A percentile compares a stretch with the other conserved stretches of the same genome.
phyloP scores from a whole-genome alignment of 2,888 invertebrate species.

The Cryptosula pallasiana region DNA sequence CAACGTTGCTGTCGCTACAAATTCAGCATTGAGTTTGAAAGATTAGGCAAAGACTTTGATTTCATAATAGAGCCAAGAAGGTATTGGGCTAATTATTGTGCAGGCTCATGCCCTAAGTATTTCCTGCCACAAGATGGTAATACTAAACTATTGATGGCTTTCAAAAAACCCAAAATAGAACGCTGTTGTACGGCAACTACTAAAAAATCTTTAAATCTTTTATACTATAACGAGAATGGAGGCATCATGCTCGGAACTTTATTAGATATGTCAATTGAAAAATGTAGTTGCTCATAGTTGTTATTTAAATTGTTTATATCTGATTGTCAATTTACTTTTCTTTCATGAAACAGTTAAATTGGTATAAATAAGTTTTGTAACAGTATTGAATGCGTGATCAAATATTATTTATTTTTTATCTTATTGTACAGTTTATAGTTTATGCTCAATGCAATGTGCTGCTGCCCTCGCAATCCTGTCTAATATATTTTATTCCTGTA shows the following conservation, averaged over 20 bases:
- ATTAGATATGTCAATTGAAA: slow-evolving; percentile 89
- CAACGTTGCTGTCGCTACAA: slow-evolving; percentile 89
- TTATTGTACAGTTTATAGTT: not conserved
- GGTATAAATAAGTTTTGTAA: not conserved
- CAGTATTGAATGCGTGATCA: not conserved
- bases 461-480: not conserved
- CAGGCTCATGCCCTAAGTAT: slow-evolving; percentile 80
- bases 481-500: not conserved
- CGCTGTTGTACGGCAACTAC: slow-evolving; percentile 82
- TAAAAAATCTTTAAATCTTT: slow-evolving; percentile 75
- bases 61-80: slow-evolving; percentile 93
- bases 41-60: slow-evolving; percentile 79
- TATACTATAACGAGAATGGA: slow-evolving; percentile 77
- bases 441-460: not conserved
- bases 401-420: not conserved
- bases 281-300: slow-evolving; percentile 68
- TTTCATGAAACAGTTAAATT: not conserved
- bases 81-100: slow-evolving; percentile 92
- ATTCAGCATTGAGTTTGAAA: slow-evolving; percentile 84
- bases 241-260: slow-evolving; percentile 82
- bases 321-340: not conserved
- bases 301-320: not conserved
- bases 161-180: not conserved
- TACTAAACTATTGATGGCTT: slow-evolving; percentile 7
- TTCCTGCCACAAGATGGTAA: slow-evolving; percentile 5